phyloP scores from a whole-genome alignment of 2,888 invertebrate genomes.

The Smittia sp. region DNA sequence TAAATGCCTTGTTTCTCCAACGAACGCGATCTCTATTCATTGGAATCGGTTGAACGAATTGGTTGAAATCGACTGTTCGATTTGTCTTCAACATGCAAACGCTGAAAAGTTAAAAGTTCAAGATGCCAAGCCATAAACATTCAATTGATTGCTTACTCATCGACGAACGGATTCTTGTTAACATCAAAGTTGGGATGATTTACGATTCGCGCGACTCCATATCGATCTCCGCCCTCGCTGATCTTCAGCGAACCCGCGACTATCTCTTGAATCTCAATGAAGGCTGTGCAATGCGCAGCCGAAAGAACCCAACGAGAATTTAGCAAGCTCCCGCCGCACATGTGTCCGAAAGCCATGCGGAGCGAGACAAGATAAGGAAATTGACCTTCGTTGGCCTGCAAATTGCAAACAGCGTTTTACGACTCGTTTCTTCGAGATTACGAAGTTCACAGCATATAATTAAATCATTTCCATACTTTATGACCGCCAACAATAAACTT shows the following conservation, averaged over 20 bases:
- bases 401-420: background rate
- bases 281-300: background rate
- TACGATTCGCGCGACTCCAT: background rate
- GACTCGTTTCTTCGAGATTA: background rate
- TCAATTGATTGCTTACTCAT: background rate
- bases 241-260: background rate
- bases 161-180: background rate
- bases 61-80: slow-evolving; percentile 3
- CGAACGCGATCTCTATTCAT: background rate
- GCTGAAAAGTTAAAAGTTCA: background rate
- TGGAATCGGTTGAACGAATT: slow-evolving; percentile 17
- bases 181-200: background rate
- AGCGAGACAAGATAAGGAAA: background rate
- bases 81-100: background rate
- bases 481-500: background rate
- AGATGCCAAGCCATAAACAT: background rate
- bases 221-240: background rate
- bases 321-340: background rate
- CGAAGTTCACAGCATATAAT: background rate
- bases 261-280: background rate
- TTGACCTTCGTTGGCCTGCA: background rate
- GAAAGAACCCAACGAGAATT: background rate
- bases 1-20: no score
- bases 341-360: background rate
- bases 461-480: slow-evolving; percentile 7